These are phyloP conservation scores for Pagrus major DNA, from an alignment of 2,113 vertebrate species.

Conservation along the genomic window DNA sequence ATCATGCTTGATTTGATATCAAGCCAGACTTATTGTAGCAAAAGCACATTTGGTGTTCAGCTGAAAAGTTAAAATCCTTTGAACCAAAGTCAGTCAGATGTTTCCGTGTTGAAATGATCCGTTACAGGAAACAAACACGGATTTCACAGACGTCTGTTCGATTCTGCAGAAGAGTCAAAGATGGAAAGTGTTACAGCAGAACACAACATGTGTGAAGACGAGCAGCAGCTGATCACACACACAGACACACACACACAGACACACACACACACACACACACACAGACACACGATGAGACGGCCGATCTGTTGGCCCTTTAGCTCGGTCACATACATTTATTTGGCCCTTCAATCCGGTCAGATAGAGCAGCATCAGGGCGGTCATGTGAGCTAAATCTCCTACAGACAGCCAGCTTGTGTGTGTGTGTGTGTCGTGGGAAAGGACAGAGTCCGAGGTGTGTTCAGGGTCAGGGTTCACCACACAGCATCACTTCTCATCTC, in stretches of 20 bases:
- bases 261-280: not conserved
- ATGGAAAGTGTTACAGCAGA: not conserved
- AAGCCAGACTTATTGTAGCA: no score
- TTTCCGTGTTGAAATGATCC: not conserved
- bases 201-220: not conserved
- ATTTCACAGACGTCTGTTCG: not conserved
- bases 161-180: not conserved
- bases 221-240: not conserved
- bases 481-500: not conserved
- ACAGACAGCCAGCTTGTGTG: constrained; percentile 8
- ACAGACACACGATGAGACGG: no score
- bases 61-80: not conserved
- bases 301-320: constrained; percentile 27
- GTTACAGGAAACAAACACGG: not conserved
- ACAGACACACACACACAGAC: not conserved
- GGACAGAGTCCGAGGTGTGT: not conserved
- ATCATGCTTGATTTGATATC: no score
- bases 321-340: constrained; percentile 46
- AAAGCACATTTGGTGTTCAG: no score
- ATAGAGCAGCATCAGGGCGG: constrained; percentile 23
- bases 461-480: constrained; percentile 9
- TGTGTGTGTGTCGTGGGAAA: not conserved
- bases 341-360: constrained; percentile 56
- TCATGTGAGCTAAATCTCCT: constrained; percentile 57
- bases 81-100: not conserved